A percentile compares a stretch with the other conserved stretches of the same genome.
These are phyloP conservation scores for Ibycter americanus DNA, from an alignment of 2,797 vertebrate species.

Conservation along the genomic window DNA sequence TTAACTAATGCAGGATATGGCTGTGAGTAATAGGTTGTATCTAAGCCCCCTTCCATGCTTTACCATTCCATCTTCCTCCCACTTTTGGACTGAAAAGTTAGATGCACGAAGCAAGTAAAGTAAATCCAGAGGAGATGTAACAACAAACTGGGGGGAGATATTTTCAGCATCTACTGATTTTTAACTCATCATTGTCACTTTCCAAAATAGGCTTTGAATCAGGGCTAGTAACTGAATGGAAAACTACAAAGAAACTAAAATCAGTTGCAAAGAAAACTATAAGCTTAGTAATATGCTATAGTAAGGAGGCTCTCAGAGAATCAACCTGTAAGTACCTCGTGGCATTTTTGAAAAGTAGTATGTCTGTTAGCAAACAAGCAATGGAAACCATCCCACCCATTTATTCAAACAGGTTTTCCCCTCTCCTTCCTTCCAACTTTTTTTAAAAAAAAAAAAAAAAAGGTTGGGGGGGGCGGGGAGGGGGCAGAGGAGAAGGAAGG, in stretches of 20 bases:
- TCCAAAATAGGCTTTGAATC: background rate
- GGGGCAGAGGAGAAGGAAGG: background rate
- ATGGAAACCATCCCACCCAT: background rate
- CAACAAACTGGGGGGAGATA: background rate
- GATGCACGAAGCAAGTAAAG: background rate
- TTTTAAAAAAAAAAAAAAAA: background rate
- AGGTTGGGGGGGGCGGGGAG: background rate
- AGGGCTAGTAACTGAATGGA: background rate
- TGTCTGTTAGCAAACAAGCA: background rate
- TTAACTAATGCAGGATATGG: background rate
- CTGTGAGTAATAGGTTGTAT: background rate
- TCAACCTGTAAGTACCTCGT: background rate
- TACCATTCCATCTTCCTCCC: background rate
- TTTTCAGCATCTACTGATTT: background rate
- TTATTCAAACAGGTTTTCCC: background rate
- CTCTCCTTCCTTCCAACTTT: background rate
- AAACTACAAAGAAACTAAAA: background rate
- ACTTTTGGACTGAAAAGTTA: background rate
- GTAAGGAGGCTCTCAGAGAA: background rate
- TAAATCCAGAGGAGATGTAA: background rate
- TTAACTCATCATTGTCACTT: background rate
- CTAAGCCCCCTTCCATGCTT: background rate
- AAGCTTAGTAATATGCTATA: background rate
- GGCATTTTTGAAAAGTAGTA: background rate
- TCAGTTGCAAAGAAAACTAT: background rate